Evolutionary conservation across 2,888 invertebrate species (phyloP), one percentile per base, ranked within the genome.

Genomic region (Caenorhabditis sp.): DNA sequence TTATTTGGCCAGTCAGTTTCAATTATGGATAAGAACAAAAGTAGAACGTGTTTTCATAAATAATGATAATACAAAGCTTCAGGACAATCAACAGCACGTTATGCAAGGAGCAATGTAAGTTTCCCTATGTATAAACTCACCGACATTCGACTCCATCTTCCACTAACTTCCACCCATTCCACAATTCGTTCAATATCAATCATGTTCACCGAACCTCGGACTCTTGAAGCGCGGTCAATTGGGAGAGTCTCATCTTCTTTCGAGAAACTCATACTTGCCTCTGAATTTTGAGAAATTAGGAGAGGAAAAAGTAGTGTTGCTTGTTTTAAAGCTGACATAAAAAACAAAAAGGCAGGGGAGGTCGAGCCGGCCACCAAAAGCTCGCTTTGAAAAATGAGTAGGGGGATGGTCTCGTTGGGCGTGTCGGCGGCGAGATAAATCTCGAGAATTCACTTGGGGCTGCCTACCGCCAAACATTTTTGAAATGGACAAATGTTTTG

Each of bases 141-240:
- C 55, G 88, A 88, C 69, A 88, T 85, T 26, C 89, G 82, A 20
- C 87, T 89, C 88, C 88, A 89, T 61, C 80, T 76, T 58, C 85
- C 87, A n/a, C 85, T 86, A 55, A 89, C 87, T 71, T 83, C 82
- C 9, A 86, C 82, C 88, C 88, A 88, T n/a, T 88, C 88, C 37
- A 84, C 84, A 50, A 77, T 74, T 44, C 82, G 60, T 20, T 83
- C 67, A 47, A 88, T 72, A 51, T 85, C 85, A 51, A 77, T 50
- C 82, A 82, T 82, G 22, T 81, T 81, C 35, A 81, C 76, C n/a
- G 76, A 76, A 11, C 81, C 81, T 18, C 81, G 76, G 22, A 81
- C 81, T 70, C 80, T 47, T 50, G 65, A 62, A 9, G 50, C 20
- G 13, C 79, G 58, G 37, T 79, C 79, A 35, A 79, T 50, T n/a